phyloP scores from a whole-genome alignment of 2,113 vertebrate species.

The Cisticola juncidis region DNA sequence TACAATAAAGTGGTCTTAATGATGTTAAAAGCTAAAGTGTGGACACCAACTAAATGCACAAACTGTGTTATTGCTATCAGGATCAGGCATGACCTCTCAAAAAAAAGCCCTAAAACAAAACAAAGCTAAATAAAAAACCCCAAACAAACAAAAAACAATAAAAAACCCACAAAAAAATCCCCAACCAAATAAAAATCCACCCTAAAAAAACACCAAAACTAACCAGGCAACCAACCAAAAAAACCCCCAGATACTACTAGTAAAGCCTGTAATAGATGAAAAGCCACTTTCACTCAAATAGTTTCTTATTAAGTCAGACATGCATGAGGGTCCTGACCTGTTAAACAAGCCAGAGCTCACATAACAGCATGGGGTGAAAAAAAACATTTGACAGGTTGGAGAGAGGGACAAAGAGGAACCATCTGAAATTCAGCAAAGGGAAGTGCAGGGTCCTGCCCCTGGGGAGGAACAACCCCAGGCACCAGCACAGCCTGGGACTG shows the following conservation, averaged over 20 bases:
- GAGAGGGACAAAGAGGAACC: accelerated
- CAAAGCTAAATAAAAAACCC: not conserved
- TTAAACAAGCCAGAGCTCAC: not conserved
- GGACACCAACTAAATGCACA: not conserved
- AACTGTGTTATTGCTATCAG: not conserved
- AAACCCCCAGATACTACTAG: accelerated
- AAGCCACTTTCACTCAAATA: not conserved
- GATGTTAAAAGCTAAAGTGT: not conserved
- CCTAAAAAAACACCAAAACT: not conserved
- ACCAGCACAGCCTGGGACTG: not conserved
- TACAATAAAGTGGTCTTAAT: not conserved
- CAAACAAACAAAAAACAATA: not conserved
- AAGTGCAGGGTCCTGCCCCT: not conserved
- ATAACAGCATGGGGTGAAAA: not conserved
- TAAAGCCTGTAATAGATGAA: not conserved
- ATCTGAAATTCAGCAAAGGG: not conserved
- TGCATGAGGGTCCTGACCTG: not conserved
- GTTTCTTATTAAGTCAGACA: not conserved
- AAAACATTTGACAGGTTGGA: not conserved
- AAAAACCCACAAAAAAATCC: no score
- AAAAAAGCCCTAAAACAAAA: not conserved
- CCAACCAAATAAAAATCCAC: not conserved
- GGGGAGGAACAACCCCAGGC: not conserved
- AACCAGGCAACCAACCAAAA: not conserved
- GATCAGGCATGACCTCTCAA: not conserved